A percentile compares a stretch with the other conserved stretches of the same genome.
Conservation (phyloP, 2,888 invertebrate genomes). For the Heliconius hortense region DNA sequence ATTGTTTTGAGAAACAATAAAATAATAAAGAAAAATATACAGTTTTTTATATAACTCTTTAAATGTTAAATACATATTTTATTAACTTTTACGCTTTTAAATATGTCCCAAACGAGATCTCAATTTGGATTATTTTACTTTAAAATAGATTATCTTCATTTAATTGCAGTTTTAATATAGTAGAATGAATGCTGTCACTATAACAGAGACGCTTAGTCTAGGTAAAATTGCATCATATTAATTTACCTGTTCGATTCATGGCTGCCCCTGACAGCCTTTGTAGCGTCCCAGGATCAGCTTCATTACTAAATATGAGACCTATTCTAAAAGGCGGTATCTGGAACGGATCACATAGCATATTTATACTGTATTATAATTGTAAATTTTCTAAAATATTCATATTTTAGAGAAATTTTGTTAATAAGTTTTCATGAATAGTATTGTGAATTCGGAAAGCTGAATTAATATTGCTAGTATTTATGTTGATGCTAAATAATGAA, state of each 20-base stretch:
- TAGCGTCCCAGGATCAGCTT: conserved; percentile 49
- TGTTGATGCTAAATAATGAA: neutral
- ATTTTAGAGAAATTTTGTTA: neutral
- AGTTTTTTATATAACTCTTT: neutral
- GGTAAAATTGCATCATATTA: conserved; percentile 60
- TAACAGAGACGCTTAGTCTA: conserved; percentile 28
- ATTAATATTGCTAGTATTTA: neutral
- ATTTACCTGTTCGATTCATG: conserved; percentile 64
- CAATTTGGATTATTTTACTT: neutral
- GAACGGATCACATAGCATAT: neutral
- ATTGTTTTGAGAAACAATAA: neutral
- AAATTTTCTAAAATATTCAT: conserved; percentile 1
- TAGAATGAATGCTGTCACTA: conserved; percentile 26
- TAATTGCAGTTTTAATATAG: conserved; percentile 5
- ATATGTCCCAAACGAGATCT: neutral
- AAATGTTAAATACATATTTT: neutral
- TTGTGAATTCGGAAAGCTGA: neutral
- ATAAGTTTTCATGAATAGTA: neutral
- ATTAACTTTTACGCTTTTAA: neutral
- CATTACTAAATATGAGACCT: conserved; percentile 52
- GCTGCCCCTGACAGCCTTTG: conserved; percentile 72
- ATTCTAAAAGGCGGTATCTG: conserved; percentile 15
- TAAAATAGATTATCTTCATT: neutral
- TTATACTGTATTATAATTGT: conserved; percentile 6
- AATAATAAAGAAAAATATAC: neutral